phyloP scores from a whole-genome alignment of 2,797 vertebrate genomes.

The Gephyroberyx darwinii region DNA sequence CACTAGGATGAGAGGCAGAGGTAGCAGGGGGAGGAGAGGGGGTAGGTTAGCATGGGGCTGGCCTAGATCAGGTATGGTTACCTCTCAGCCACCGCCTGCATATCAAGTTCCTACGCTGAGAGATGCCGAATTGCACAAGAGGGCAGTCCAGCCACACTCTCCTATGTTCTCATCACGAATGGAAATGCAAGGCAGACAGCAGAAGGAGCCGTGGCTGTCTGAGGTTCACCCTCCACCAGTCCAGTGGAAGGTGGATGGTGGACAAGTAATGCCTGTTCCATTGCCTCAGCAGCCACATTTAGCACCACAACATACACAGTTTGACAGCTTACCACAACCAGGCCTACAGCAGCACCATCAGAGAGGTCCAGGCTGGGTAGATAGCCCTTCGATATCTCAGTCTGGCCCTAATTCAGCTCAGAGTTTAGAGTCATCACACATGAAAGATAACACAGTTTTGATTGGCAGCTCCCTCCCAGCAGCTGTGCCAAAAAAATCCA shows the following conservation, averaged over 20 bases:
- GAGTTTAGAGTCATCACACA: constrained; percentile 54
- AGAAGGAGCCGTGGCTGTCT: constrained; percentile 60
- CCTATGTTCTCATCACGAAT: constrained; percentile 47
- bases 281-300: constrained; percentile 57
- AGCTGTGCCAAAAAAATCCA: constrained; percentile 57
- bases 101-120: constrained; percentile 58
- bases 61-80: constrained; percentile 61
- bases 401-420: constrained; percentile 49
- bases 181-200: constrained; percentile 60
- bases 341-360: constrained; percentile 63
- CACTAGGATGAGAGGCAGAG: constrained; percentile 62
- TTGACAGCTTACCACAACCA: constrained; percentile 46
- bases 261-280: constrained; percentile 69
- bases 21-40: constrained; percentile 68
- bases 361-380: constrained; percentile 61
- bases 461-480: constrained; percentile 41
- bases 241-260: constrained; percentile 76
- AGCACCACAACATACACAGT: constrained; percentile 42
- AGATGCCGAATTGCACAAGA: constrained; percentile 63
- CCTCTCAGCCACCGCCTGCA: constrained; percentile 38
- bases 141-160: constrained; percentile 51
- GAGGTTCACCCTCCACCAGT: constrained; percentile 62
- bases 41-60: constrained; percentile 58
- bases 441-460: constrained; percentile 54
- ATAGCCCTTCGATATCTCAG: constrained; percentile 54